Conservation (phyloP, 2,888 invertebrate genomes). For the Marronus borbonicus region DNA sequence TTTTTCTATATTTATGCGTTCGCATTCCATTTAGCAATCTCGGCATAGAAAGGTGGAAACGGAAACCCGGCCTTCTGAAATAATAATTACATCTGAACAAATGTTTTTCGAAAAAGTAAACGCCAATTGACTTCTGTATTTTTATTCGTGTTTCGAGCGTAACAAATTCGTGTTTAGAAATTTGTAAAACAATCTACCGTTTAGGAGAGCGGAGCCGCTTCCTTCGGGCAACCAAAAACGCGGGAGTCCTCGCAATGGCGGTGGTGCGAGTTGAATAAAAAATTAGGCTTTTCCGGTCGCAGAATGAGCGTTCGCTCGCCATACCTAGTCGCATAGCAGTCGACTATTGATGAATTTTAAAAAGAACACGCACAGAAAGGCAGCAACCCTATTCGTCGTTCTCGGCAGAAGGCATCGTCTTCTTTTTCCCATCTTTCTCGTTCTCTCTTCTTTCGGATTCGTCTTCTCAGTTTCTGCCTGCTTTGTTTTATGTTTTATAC, state of each 20-base stretch:
- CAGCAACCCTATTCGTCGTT: conserved; percentile 25
- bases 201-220: conserved; percentile 28
- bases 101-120: not conserved
- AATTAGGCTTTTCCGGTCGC: conserved; percentile 58
- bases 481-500: conserved; percentile 42
- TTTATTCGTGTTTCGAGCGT: conserved; percentile 20
- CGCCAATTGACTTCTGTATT: conserved; percentile 15
- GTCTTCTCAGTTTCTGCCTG: conserved; percentile 30
- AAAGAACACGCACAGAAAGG: conserved; percentile 40
- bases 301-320: conserved; percentile 34
- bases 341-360: conserved; percentile 46
- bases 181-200: conserved; percentile 41
- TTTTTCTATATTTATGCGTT: too few relatives aligned
- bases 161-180: conserved; percentile 39
- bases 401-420: conserved; percentile 11
- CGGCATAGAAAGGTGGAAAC: too few relatives aligned
- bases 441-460: not conserved
- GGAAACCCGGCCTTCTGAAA: too few relatives aligned
- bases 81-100: not conserved
- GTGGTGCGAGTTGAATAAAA: conserved; percentile 57
- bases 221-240: conserved; percentile 23
- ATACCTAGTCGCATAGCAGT: conserved; percentile 29
- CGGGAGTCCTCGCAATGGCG: conserved; percentile 17
- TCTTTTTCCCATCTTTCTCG: conserved; percentile 13
- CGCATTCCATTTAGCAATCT: too few relatives aligned